phyloP scores from a whole-genome alignment of 2,797 vertebrate genomes.

The Gorsachius magnificus region DNA sequence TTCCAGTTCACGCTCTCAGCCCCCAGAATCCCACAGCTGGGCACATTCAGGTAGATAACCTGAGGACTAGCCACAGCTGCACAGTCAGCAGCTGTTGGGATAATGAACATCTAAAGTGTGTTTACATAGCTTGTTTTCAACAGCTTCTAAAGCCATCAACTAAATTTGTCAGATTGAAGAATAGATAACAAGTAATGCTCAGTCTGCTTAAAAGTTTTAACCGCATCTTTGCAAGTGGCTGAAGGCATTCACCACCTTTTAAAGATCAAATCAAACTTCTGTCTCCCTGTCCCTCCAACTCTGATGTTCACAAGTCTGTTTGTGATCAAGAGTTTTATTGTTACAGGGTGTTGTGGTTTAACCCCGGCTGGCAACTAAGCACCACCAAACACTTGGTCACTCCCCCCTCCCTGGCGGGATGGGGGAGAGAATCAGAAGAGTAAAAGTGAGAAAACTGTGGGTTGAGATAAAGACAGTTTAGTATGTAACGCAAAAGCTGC shows the following conservation, averaged over 20 bases:
- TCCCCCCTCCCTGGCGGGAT: no score
- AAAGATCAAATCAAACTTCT: neutral
- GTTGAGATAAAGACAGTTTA: no score
- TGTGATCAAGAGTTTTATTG: neutral
- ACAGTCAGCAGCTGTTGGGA: neutral
- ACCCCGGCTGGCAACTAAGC: no score
- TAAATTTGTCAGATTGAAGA: neutral
- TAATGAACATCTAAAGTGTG: neutral
- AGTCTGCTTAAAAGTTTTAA: neutral
- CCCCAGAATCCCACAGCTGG: neutral
- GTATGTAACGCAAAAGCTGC: no score
- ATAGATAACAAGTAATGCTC: neutral
- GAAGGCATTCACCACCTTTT: neutral
- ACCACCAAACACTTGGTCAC: no score
- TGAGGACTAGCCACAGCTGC: neutral
- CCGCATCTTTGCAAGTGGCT: neutral
- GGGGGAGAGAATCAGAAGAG: no score
- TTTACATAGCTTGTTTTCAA: neutral
- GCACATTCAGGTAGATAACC: neutral
- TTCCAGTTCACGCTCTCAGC: neutral
- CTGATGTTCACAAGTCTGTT: neutral
- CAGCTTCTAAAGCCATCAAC: neutral
- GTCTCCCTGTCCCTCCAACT: neutral
- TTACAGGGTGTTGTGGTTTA: neutral
- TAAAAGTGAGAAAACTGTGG: no score